Conservation (phyloP, 2,113 vertebrate species). For the Vulpes lagopus region DNA sequence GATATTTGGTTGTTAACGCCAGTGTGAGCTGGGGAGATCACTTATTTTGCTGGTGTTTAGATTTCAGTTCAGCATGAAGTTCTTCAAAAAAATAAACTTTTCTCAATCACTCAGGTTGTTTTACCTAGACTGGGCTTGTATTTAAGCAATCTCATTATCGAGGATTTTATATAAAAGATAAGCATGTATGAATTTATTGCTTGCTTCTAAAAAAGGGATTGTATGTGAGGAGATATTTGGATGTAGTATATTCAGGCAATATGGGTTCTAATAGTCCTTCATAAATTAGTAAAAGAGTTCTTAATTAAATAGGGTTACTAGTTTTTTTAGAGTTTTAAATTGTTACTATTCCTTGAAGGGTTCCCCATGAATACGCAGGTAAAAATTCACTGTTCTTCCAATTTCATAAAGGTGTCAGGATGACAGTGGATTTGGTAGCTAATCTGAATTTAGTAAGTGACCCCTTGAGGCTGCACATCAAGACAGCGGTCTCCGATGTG, state of each 20-base stretch:
- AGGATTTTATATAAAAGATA: conserved; percentile 57
- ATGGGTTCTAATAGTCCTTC: neutral
- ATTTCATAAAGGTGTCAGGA: neutral
- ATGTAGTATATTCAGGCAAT: neutral
- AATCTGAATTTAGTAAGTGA: neutral
- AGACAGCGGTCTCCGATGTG: neutral
- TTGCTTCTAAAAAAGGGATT: conserved; percentile 57
- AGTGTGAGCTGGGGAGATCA: conserved; percentile 71
- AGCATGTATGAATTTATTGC: conserved; percentile 24
- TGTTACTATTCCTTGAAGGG: neutral
- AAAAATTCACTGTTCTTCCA: neutral
- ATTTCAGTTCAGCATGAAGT: conserved; percentile 77
- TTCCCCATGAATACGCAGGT: neutral
- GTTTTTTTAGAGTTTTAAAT: neutral
- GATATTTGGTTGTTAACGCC: conserved; percentile 63
- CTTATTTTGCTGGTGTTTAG: conserved; percentile 77
- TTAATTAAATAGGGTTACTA: neutral
- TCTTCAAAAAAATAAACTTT: conserved; percentile 81
- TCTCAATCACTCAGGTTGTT: conserved; percentile 75
- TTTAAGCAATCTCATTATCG: conserved; percentile 41
- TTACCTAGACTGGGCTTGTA: conserved; percentile 80
- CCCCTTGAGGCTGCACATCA: neutral
- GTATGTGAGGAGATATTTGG: neutral
- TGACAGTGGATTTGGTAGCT: neutral
- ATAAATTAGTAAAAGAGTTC: conserved; percentile 31